These are phyloP conservation scores for Unio pictorum DNA, from an alignment of 2,888 invertebrate species.

Conservation along the genomic window DNA sequence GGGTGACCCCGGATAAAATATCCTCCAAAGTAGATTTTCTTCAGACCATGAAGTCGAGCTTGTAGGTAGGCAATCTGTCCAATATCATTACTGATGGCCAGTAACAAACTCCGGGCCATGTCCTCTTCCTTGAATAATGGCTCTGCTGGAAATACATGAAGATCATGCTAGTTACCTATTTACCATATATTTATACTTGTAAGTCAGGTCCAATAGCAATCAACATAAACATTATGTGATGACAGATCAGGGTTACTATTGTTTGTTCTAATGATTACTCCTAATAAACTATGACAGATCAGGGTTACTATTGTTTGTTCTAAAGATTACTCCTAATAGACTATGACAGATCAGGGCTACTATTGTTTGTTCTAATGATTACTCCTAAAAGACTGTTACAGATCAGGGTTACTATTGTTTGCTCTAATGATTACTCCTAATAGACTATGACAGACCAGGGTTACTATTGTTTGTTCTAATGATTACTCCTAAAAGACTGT, in stretches of 20 bases:
- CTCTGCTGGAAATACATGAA: conserved; percentile 29
- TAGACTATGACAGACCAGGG: not conserved
- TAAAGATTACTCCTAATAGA: too few relatives aligned
- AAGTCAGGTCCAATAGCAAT: not conserved
- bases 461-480: too few relatives aligned
- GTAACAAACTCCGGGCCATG: conserved; percentile 78
- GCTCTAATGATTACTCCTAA: too few relatives aligned
- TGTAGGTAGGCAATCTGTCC: conserved; percentile 82
- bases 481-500: too few relatives aligned
- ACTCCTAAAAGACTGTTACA: too few relatives aligned
- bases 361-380: too few relatives aligned
- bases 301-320: too few relatives aligned
- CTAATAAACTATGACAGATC: too few relatives aligned
- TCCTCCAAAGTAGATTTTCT: conserved; percentile 80
- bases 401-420: too few relatives aligned
- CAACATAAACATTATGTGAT: not conserved
- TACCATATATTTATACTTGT: not conserved
- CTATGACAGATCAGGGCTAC: too few relatives aligned
- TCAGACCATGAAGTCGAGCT: conserved; percentile 78
- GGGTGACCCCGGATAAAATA: conserved; percentile 81
- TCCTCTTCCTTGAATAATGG: conserved; percentile 75
- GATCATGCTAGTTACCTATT: not conserved
- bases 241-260: not conserved
- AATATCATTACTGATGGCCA: conserved; percentile 81
- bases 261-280: not conserved